These are phyloP conservation scores for Limnephilus rhombicus DNA, from an alignment of 2,888 invertebrate genomes.

Conservation along the genomic window DNA sequence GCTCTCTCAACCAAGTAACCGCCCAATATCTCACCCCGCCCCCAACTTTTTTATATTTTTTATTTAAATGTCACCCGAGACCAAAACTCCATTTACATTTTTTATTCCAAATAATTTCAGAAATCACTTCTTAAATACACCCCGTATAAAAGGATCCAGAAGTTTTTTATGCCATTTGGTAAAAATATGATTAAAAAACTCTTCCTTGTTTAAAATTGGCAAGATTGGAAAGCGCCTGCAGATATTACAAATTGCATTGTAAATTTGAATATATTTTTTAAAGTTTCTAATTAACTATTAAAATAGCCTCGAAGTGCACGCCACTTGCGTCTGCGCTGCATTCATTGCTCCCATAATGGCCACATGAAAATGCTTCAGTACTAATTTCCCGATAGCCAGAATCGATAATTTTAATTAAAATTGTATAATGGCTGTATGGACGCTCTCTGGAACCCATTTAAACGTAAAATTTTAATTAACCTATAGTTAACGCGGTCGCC, in stretches of 20 bases:
- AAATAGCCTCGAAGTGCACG: neutral
- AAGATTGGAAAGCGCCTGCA: neutral
- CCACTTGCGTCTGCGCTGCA: neutral
- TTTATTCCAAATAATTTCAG: no score
- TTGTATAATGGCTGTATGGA: slow-evolving; percentile 5
- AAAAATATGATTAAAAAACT: neutral
- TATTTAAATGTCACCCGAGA: no score
- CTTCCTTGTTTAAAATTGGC: neutral
- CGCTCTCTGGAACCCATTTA: neutral
- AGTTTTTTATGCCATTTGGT: no score
- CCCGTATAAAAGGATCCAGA: no score
- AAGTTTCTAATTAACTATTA: neutral
- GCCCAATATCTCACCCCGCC: no score
- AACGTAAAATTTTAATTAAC: slow-evolving; percentile 5
- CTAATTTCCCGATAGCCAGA: slow-evolving; percentile 35
- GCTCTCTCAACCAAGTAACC: no score
- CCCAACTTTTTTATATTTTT: no score
- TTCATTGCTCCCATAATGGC: neutral
- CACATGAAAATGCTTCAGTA: slow-evolving; percentile 10
- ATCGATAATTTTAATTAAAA: slow-evolving; percentile 47
- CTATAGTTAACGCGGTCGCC: neutral
- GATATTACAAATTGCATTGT: neutral
- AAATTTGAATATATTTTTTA: neutral
- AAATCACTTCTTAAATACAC: no score
- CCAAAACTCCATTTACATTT: no score